A percentile compares a stretch with the other conserved stretches of the same genome.
phyloP scores from a whole-genome alignment of 2,888 invertebrate genomes.

The Ornithoptera priamus region DNA sequence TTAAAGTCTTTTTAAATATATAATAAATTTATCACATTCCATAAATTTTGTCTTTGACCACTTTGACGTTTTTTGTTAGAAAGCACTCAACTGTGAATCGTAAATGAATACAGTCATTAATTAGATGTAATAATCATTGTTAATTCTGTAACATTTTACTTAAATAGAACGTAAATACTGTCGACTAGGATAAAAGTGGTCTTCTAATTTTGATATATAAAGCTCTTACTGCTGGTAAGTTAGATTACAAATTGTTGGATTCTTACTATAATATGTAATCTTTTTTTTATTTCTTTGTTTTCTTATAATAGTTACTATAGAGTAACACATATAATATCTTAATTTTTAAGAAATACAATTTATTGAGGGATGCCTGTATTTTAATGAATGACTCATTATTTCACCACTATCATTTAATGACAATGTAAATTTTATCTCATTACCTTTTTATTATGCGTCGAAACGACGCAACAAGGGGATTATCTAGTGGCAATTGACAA shows the following conservation, averaged over 20 bases:
- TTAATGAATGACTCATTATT: background rate
- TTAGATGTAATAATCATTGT: background rate
- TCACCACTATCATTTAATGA: background rate
- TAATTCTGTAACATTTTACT: background rate
- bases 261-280: background rate
- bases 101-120: background rate
- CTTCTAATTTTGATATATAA: background rate
- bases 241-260: background rate
- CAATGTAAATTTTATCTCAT: too few species aligned
- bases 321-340: background rate
- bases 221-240: background rate
- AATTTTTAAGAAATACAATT: background rate
- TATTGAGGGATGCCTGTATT: background rate
- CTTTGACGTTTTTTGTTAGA: background rate
- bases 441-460: too few species aligned
- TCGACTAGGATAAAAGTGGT: background rate
- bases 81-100: background rate
- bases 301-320: background rate
- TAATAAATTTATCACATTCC: background rate
- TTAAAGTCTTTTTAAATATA: too few species aligned
- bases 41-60: background rate
- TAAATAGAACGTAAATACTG: background rate
- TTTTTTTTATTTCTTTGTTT: background rate
- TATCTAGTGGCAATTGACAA: too few species aligned
- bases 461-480: too few species aligned